These are phyloP conservation scores for Mobula hypostoma DNA, from an alignment of 2,113 vertebrate species.

Conservation along the genomic window DNA sequence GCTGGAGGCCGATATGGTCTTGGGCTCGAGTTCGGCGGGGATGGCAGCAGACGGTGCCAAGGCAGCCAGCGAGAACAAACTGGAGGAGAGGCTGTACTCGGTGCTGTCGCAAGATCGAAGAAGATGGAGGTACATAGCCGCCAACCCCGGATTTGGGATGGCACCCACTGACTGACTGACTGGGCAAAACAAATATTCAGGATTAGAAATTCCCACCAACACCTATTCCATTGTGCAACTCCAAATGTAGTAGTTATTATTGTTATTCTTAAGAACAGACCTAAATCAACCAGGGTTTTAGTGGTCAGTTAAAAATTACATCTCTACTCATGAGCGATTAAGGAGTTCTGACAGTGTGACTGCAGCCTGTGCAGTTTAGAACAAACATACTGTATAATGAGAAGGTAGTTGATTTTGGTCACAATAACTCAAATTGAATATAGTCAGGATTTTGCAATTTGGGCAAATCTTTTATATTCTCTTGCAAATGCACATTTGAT, in stretches of 20 bases:
- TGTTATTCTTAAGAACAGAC: background rate
- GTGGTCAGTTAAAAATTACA: background rate
- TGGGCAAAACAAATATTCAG: background rate
- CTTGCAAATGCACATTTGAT: background rate
- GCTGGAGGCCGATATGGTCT: too few species aligned
- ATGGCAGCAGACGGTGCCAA: too few species aligned
- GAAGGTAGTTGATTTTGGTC: background rate
- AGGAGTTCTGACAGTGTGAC: background rate
- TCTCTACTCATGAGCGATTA: background rate
- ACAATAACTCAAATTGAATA: background rate
- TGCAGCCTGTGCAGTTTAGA: background rate
- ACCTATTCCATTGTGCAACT: background rate
- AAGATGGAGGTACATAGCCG: too few species aligned
- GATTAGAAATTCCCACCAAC: background rate
- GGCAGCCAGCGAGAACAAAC: too few species aligned
- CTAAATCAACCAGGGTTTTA: background rate
- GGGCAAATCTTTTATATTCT: background rate
- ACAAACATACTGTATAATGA: background rate
- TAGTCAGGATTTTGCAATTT: background rate
- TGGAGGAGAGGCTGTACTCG: too few species aligned
- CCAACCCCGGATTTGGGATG: too few species aligned
- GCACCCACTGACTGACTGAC: too few species aligned
- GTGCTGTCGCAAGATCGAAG: too few species aligned
- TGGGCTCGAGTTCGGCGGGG: too few species aligned
- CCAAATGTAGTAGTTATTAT: background rate